Evolutionary conservation across 2,888 invertebrate genomes (phyloP), one percentile per base, ranked within the genome.

Genomic region (Sipunculus nudus): DNA sequence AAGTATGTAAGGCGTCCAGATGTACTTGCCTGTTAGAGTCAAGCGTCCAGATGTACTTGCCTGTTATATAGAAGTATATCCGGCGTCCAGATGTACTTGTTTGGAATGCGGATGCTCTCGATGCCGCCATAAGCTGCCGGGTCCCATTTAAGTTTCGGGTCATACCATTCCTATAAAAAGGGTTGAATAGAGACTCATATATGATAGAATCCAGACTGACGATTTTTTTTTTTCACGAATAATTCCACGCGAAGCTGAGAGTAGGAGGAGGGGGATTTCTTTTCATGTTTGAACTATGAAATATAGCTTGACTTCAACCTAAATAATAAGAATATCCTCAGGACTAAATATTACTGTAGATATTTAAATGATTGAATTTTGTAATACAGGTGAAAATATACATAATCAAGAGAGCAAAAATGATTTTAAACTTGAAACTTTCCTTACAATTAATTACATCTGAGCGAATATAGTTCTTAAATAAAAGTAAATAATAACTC

Each of bases 1-100:
- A 13, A 75, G 62, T 45, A 75, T 71, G 58, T 75, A 74, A 3
- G 75, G 75, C 4, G 68, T 70, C 75, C 75, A 75, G 16, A 75
- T 67, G 0, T 53, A 47, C 38, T 70, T 72, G 13, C 70, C 66
- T 0, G 71, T n/a, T n/a, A n/a, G n/a, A n/a, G n/a, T n/a, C n/a
- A n/a, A n/a, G 41, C 21, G 19, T 38, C 10, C 35, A 10, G 28
- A 10, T 21, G 19, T 28, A 23, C 53, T 48, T 47, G 75, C 74
- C 74, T 75, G 65, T 75, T 75, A 56, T 75, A 75, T 56, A 75
- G 60, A 13, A 75, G 62, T 45, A 75, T 71, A 59, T 75, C 75
- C 3, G 75, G 75, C 4, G 68, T 70, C 75, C 75, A 75, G 16
- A 75, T 67, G 0, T 53, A 47, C 38, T 70, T 72, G 13, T 70